A percentile compares a stretch with the other conserved stretches of the same genome.
Conservation (phyloP, 2,888 invertebrate species). For the Thera obeliscata region DNA sequence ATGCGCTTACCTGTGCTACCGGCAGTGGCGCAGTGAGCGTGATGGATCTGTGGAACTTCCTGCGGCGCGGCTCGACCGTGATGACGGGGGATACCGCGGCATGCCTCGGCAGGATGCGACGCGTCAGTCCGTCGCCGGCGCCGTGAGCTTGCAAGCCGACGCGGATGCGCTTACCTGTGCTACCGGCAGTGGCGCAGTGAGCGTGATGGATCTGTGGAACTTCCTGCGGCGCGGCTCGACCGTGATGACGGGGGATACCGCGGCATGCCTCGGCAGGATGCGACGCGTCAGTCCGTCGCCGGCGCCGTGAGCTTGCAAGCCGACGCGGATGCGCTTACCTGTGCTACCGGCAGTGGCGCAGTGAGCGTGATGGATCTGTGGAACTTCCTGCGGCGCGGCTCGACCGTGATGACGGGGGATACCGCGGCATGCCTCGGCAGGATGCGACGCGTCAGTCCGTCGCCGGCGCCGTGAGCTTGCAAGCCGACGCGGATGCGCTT, state of each 20-base stretch:
- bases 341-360: conserved; percentile 91
- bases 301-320: conserved; percentile 98
- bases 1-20: conserved; percentile 69
- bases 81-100: conserved; percentile 99
- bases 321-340: conserved; percentile 88
- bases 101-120: conserved; percentile 96
- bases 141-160: conserved; percentile 99
- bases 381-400: conserved; percentile 98
- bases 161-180: conserved; percentile 71
- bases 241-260: conserved; percentile 98
- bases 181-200: conserved; percentile 95
- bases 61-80: conserved; percentile 97
- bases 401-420: conserved; percentile 98
- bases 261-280: conserved; percentile 96
- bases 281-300: conserved; percentile 93
- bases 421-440: conserved; percentile 98
- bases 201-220: conserved; percentile 99
- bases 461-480: conserved; percentile 97
- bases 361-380: conserved; percentile 99
- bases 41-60: conserved; percentile 99
- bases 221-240: conserved; percentile 98
- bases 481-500: conserved; percentile 99
- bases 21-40: conserved; percentile 96
- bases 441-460: conserved; percentile 93
- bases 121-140: conserved; percentile 92